phyloP scores from a whole-genome alignment of 2,113 vertebrate genomes.

The Progne subis region DNA sequence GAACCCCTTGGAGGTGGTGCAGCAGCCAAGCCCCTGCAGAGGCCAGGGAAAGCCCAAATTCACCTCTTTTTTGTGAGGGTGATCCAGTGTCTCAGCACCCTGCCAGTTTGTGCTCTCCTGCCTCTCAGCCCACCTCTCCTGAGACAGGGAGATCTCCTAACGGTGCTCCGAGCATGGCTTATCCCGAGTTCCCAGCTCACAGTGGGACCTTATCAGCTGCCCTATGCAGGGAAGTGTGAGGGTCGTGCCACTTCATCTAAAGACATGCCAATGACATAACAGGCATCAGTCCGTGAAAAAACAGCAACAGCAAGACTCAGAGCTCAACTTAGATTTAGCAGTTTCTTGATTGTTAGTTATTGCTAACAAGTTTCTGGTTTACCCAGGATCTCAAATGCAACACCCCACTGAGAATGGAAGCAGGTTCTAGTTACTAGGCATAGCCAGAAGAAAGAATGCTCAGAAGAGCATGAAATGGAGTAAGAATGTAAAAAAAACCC shows the following conservation, averaged over 20 bases:
- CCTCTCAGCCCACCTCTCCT: neutral
- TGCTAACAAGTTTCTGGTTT: neutral
- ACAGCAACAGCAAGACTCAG: neutral
- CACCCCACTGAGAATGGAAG: neutral
- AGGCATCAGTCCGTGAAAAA: neutral
- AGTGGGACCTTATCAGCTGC: neutral
- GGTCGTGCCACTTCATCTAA: rapidly evolving
- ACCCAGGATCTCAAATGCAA: neutral
- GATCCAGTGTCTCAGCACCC: neutral
- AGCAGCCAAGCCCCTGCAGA: neutral
- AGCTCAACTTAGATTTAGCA: neutral
- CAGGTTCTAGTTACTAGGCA: neutral
- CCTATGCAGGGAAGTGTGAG: neutral
- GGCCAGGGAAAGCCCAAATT: neutral
- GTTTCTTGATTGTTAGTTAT: neutral
- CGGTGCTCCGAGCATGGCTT: neutral
- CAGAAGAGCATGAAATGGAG: neutral
- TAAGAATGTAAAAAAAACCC: neutral
- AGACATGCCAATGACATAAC: neutral
- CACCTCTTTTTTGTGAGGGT: neutral
- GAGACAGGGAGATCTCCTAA: neutral
- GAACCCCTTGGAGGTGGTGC: neutral
- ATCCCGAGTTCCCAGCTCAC: rapidly evolving
- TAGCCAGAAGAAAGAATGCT: neutral
- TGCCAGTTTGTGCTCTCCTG: no score